Percentiles rank a stretch among this genome's conserved stretches.
phyloP scores from a whole-genome alignment of 2,888 invertebrate species.

The Megastigmus dorsalis region DNA sequence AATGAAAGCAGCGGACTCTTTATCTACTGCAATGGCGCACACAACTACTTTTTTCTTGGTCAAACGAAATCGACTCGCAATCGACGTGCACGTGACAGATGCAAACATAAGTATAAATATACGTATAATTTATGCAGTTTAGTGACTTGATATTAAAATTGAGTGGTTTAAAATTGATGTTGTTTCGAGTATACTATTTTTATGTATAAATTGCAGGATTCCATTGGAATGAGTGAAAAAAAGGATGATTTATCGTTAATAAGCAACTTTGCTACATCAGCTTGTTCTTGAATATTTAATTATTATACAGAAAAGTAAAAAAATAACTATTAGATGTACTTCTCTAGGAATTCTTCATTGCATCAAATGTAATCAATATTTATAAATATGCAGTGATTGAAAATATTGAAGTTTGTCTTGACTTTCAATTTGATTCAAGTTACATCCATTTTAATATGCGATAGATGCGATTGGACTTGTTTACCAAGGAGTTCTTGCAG shows the following conservation, averaged over 20 bases:
- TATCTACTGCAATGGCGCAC: background rate
- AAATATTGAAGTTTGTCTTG: no score
- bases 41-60: background rate
- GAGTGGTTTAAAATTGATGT: background rate
- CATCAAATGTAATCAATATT: no score
- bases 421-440: no score
- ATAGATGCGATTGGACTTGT: no score
- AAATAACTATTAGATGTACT: no score
- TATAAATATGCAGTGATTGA: no score
- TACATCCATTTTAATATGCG: no score
- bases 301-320: no score
- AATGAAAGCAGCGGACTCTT: background rate
- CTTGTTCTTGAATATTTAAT: no score
- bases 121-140: background rate
- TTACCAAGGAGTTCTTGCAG: no score
- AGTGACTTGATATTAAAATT: background rate
- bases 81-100: background rate
- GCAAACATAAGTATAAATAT: background rate
- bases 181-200: no score
- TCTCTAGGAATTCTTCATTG: no score
- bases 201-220: background rate
- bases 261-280: background rate
- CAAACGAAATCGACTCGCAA: background rate
- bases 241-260: background rate
- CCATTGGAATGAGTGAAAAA: background rate